A percentile compares a stretch with the other conserved stretches of the same genome.
These are phyloP conservation scores for Macrochelys suwanniensis DNA, from an alignment of 2,797 vertebrate species.

Conservation along the genomic window DNA sequence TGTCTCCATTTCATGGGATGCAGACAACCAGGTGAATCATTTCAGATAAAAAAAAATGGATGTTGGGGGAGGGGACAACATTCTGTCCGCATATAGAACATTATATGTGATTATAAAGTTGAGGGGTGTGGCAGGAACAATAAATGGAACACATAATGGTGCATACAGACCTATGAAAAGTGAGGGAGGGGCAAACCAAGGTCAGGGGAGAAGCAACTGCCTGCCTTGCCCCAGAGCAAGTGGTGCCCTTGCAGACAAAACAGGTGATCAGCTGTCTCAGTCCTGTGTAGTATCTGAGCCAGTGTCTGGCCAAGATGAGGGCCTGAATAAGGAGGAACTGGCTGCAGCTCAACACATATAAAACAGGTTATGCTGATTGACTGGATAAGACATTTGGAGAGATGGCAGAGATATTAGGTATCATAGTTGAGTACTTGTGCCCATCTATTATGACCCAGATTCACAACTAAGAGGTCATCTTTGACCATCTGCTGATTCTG, in stretches of 20 bases:
- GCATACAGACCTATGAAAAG: too few relatives aligned
- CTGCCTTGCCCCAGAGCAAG: too few relatives aligned
- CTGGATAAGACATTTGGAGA: neutral
- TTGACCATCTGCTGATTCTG: neutral
- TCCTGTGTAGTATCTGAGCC: neutral
- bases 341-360: neutral
- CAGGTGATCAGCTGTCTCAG: neutral
- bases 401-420: neutral
- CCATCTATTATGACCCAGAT: neutral
- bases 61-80: too few relatives aligned
- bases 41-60: too few relatives aligned
- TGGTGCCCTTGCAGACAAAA: neutral
- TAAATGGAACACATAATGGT: too few relatives aligned
- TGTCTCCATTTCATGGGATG: neutral
- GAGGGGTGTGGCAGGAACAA: too few relatives aligned
- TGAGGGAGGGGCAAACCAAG: too few relatives aligned
- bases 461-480: neutral
- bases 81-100: too few relatives aligned
- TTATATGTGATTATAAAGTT: too few relatives aligned
- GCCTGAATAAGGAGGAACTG: neutral
- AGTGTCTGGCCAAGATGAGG: neutral
- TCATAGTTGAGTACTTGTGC: neutral
- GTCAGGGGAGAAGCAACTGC: too few relatives aligned
- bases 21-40: neutral
- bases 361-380: neutral